phyloP scores from a whole-genome alignment of 2,888 invertebrate genomes.

The Augochlorella aurata region DNA sequence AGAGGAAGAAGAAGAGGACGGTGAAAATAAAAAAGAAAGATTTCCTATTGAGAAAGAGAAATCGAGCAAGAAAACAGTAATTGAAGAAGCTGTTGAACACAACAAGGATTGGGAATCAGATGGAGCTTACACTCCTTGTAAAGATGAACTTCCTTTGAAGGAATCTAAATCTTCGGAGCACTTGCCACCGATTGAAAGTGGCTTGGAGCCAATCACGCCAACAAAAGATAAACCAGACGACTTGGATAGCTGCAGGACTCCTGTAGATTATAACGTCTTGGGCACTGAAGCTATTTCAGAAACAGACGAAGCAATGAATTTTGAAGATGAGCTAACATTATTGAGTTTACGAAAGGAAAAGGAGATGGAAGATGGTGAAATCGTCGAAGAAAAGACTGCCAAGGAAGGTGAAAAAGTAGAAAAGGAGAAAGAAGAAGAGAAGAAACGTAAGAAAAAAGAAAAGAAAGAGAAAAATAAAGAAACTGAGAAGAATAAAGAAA shows the following conservation, averaged over 20 bases:
- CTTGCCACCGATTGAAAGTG: conserved; percentile 71
- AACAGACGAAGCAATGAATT: conserved; percentile 80
- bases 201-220: conserved; percentile 79
- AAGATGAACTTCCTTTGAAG: conserved; percentile 77
- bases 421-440: conserved; percentile 77
- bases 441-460: conserved; percentile 84
- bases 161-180: conserved; percentile 49
- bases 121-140: conserved; percentile 79
- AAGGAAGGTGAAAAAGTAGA: conserved; percentile 69
- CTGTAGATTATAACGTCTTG: conserved; percentile 79
- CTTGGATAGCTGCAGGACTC: conserved; percentile 80
- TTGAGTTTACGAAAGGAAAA: conserved; percentile 80
- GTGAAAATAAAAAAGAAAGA: conserved; percentile 69
- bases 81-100: conserved; percentile 18
- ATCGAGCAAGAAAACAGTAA: conserved; percentile 1
- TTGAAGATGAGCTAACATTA: conserved; percentile 80
- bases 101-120: conserved; percentile 76
- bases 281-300: conserved; percentile 82
- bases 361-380: conserved; percentile 79
- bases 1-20: conserved; percentile 49
- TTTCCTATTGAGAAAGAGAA: conserved; percentile 74
- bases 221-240: conserved; percentile 76
- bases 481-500: conserved; percentile 83
- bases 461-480: conserved; percentile 82
- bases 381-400: conserved; percentile 57